Base-by-base conservation (phyloP, 2,113 vertebrate genomes). In the Labeo rohita region DNA sequence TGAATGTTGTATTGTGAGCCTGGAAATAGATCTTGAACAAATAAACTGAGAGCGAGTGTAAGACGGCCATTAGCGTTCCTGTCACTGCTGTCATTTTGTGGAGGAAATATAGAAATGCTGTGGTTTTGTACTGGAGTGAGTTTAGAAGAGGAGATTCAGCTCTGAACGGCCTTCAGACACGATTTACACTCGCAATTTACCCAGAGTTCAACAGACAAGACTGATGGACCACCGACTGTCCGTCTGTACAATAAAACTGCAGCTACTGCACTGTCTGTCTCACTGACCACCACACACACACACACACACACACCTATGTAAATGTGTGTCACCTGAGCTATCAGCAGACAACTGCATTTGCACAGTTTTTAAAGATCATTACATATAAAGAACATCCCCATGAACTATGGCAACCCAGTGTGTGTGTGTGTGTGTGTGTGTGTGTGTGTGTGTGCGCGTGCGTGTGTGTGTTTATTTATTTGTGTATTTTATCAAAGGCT, bases 101-200 rank as follows among this genome's bases (percentile, higher is more conserved):
- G 12, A 66, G 63, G 28, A 15, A 66, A 4, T 12, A n/a, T 23
- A 63, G n/a, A 63, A 63, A 66, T 12, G 23, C 11, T 66, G 11
- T 13, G 23, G 12, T 28, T 63, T 63, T 66, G 12, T 34, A 6
- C 2, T 13, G 11, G 11, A 34, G 63, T 13, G 23, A 34, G 11
- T 66, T 61, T 61, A 61, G 56, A 61, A 21, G 56, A 61, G 56
- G 56, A 8, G 21, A 61, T 61, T 66, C 65, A 36, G 65, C 65
- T 66, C 28, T 66, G 28, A 56, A 36, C 10, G 50, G 47, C 80
- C 47, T 70, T 70, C 80, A 50, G 66, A 13, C 47, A 84, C 47
- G 45, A 88, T 86, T 88, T 88, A 88, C 80, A 86, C 80, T 78
- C 75, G 34, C 87, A 88, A 54, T 88, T 85, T 85, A 65, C 68